Evolutionary conservation across 2,888 invertebrate genomes (phyloP).

Genomic region (Achlya flavicornis): DNA sequence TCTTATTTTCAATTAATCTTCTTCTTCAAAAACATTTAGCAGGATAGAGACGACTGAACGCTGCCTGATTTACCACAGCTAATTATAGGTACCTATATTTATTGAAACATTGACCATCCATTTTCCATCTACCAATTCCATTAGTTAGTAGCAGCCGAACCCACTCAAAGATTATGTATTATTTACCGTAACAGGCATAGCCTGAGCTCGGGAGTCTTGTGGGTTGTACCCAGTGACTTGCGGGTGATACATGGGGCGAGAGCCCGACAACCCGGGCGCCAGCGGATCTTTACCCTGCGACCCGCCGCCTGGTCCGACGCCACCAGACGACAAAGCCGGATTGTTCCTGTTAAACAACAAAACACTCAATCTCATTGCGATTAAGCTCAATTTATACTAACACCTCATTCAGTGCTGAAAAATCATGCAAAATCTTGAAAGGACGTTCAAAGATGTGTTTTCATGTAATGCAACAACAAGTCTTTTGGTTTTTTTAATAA

Average conservation of each 20-base stretch:
- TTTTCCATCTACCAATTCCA: too few relatives aligned
- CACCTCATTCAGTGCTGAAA: constrained; percentile 9
- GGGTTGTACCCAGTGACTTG: constrained; percentile 74
- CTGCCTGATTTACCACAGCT: too few relatives aligned
- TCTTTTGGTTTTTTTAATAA: constrained; percentile 17
- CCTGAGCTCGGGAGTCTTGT: constrained; percentile 70
- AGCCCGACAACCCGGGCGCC: constrained; percentile 67
- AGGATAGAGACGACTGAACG: too few relatives aligned
- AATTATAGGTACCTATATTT: too few relatives aligned
- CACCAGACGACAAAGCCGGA: constrained; percentile 66
- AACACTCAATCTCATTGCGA: constrained; percentile 19
- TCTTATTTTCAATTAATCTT: too few relatives aligned
- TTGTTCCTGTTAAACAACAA: constrained; percentile 66
- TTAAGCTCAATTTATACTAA: background rate
- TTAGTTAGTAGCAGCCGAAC: too few relatives aligned
- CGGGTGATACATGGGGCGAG: constrained; percentile 73
- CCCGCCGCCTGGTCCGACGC: constrained; percentile 63
- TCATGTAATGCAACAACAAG: background rate
- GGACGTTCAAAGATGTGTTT: constrained; percentile 15
- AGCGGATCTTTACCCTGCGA: constrained; percentile 78
- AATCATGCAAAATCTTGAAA: constrained; percentile 31
- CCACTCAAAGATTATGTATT: constrained; percentile 13
- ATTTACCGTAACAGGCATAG: constrained; percentile 75
- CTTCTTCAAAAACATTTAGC: too few relatives aligned
- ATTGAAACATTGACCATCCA: too few relatives aligned